Evolutionary conservation across 2,797 vertebrate genomes (phyloP).

Genomic region (Eulemur albifrons): DNA sequence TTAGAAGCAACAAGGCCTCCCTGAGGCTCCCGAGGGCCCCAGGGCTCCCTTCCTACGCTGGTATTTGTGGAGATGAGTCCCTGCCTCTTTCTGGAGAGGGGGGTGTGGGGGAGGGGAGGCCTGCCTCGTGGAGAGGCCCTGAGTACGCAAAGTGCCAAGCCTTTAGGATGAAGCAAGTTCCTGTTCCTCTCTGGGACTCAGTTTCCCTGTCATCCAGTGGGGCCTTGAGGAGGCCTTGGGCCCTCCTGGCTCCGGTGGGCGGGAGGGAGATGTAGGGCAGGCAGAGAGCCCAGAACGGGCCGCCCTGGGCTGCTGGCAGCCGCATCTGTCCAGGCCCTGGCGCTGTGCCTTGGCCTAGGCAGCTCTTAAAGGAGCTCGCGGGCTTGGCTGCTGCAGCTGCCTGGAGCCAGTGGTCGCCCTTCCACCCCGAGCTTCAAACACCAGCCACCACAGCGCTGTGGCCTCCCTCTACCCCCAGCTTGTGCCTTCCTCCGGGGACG

Average conservation of each 20-base stretch:
- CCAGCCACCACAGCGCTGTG: background rate
- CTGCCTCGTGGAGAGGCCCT: background rate
- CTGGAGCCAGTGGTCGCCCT: background rate
- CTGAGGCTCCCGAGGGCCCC: background rate
- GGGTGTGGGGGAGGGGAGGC: background rate
- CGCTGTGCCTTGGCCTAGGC: background rate
- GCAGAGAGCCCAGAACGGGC: background rate
- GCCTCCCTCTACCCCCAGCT: background rate
- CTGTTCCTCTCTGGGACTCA: background rate
- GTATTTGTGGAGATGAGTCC: conserved; percentile 34
- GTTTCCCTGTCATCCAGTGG: background rate
- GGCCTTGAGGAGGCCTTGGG: background rate
- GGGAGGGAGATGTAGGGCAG: background rate
- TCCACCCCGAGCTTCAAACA: background rate
- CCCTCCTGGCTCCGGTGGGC: background rate
- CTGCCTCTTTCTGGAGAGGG: background rate
- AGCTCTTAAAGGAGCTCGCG: conserved; percentile 22
- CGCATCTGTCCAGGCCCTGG: background rate
- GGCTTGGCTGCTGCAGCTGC: background rate
- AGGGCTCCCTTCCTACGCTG: background rate
- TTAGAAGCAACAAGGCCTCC: background rate
- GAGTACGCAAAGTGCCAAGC: background rate
- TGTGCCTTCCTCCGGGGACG: background rate
- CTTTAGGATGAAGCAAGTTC: background rate
- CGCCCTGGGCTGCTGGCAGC: background rate